Conservation (phyloP, 1,140 invertebrate species). For the Orchestia grillus region DNA sequence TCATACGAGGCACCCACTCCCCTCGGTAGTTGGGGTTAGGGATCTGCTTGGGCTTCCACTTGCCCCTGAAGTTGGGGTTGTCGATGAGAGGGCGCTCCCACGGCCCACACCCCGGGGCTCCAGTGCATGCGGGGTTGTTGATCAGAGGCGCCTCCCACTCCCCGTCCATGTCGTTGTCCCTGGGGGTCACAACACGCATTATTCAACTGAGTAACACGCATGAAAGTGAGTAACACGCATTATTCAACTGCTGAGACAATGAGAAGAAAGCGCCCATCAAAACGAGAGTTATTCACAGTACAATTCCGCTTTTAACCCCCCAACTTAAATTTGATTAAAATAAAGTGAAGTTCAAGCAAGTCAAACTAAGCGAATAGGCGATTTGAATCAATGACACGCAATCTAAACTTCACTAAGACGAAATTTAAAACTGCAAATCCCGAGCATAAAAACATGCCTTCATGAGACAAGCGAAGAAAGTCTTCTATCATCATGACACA, state of each 20-base stretch:
- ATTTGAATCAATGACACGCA: too few species aligned
- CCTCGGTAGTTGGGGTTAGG: constrained; percentile 95
- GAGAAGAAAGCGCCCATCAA: neutral
- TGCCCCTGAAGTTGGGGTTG: constrained; percentile 91
- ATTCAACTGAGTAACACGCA: neutral
- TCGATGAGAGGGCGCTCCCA: constrained; percentile 89
- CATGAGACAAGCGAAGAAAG: too few species aligned
- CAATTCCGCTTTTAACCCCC: too few species aligned
- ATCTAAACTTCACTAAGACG: too few species aligned
- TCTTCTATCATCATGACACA: too few species aligned
- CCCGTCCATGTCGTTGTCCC: constrained; percentile 97
- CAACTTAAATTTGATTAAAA: too few species aligned
- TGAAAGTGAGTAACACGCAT: neutral
- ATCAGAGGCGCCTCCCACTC: constrained; percentile 97
- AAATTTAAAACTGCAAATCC: too few species aligned
- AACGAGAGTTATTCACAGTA: neutral
- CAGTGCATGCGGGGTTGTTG: constrained; percentile 89
- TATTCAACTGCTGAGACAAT: neutral
- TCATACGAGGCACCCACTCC: constrained; percentile 89
- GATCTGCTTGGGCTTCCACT: constrained; percentile 90
- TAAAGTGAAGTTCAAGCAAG: too few species aligned
- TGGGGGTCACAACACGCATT: constrained; percentile 68
- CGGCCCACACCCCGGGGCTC: constrained; percentile 89
- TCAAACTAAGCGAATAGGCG: too few species aligned
- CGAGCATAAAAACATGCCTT: too few species aligned